Conservation (phyloP, 2,888 invertebrate species). For the Syrista parreyssii region DNA sequence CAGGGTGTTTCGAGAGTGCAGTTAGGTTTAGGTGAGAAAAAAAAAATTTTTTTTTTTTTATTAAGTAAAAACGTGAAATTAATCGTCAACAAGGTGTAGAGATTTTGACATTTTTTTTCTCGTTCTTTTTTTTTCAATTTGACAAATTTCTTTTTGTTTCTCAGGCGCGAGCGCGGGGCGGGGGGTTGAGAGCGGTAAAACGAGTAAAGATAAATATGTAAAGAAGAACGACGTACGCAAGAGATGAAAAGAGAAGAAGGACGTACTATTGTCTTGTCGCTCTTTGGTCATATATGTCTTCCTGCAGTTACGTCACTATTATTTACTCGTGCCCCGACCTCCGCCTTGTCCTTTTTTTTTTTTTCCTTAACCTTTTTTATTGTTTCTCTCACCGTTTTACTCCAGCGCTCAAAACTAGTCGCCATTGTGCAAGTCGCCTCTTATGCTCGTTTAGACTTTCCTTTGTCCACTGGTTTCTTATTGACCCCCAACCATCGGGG, state of each 20-base stretch:
- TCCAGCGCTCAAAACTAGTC: slow-evolving; percentile 13
- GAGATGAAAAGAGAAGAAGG: slow-evolving; percentile 30
- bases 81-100: not conserved
- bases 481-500: not conserved
- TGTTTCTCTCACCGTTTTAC: not conserved
- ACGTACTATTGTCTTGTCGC: slow-evolving; percentile 51
- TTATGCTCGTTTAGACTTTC: slow-evolving; percentile 10
- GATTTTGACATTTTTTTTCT: slow-evolving; percentile 30
- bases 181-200: too few species aligned
- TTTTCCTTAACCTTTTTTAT: slow-evolving; percentile 32
- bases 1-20: not conserved
- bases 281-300: slow-evolving; percentile 46
- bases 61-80: not conserved
- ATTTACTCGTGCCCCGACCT: slow-evolving; percentile 41
- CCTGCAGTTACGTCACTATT: slow-evolving; percentile 53
- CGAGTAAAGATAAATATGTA: not conserved
- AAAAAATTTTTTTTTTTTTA: too few species aligned
- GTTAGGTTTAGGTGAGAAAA: not conserved
- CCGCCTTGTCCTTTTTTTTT: slow-evolving; percentile 30
- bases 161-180: too few species aligned
- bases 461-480: not conserved
- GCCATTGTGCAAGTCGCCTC: slow-evolving; percentile 33
- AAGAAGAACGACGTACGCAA: slow-evolving; percentile 20
- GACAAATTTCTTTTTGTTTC: slow-evolving; percentile 36
- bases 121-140: slow-evolving; percentile 11